phyloP scores from a whole-genome alignment of 2,888 invertebrate species.

The Agrenia bidenticulata region DNA sequence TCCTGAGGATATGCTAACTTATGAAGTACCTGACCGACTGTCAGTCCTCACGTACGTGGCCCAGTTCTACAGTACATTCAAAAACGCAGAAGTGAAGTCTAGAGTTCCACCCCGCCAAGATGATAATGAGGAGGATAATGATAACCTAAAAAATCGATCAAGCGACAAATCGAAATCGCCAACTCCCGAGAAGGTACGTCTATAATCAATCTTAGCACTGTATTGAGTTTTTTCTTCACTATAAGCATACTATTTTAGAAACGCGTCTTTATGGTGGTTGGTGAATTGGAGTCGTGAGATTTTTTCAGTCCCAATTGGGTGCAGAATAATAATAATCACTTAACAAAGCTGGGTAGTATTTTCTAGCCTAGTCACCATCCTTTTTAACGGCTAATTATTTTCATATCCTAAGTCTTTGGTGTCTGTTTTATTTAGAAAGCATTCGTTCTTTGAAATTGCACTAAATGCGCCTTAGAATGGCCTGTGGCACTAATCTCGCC shows the following conservation, averaged over 20 bases:
- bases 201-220: neutral
- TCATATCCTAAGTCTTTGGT: neutral
- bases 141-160: slow-evolving; percentile 45
- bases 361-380: slow-evolving; percentile 9
- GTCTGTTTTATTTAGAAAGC: neutral
- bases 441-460: neutral
- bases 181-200: slow-evolving; percentile 20
- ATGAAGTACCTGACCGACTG: slow-evolving; percentile 51
- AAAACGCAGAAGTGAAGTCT: slow-evolving; percentile 45
- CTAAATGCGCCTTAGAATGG: slow-evolving; percentile 2
- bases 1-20: slow-evolving; percentile 46
- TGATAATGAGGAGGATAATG: slow-evolving; percentile 30
- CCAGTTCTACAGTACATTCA: slow-evolving; percentile 48
- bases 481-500: neutral
- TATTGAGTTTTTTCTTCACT: neutral
- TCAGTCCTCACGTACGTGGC: slow-evolving; percentile 52
- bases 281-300: neutral
- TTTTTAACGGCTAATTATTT: slow-evolving; percentile 8
- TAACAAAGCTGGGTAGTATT: neutral
- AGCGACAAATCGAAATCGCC: slow-evolving; percentile 41
- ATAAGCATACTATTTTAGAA: slow-evolving; percentile 7
- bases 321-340: slow-evolving; percentile 7
- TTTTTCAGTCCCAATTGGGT: slow-evolving; percentile 4
- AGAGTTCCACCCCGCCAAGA: slow-evolving; percentile 21
- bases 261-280: slow-evolving; percentile 3